A percentile compares a stretch with the other conserved stretches of the same genome.
These are phyloP conservation scores for Virgularia gustaviana DNA, from an alignment of 92 coral and sea anemone species.

Conservation along the genomic window DNA sequence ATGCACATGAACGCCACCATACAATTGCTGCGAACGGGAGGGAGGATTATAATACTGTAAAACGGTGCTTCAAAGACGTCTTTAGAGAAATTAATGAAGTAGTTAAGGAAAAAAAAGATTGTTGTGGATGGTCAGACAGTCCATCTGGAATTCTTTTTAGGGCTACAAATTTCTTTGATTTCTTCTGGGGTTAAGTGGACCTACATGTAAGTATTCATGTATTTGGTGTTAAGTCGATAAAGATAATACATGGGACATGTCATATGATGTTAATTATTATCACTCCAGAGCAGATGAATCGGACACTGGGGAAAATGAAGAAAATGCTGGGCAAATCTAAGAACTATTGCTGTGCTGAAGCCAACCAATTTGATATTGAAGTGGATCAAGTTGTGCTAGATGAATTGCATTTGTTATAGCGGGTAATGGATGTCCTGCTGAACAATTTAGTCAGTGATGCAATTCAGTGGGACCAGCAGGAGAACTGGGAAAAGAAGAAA, in stretches of 20 bases:
- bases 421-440: conserved; percentile 28
- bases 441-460: conserved; percentile 7
- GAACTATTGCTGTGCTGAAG: conserved; percentile 17
- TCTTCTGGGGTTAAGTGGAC: background rate
- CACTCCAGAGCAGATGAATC: background rate
- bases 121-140: background rate
- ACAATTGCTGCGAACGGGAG: too few relatives aligned
- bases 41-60: background rate
- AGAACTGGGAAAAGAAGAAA: conserved; percentile 21
- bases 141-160: too few relatives aligned
- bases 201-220: background rate
- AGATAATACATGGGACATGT: background rate
- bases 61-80: background rate
- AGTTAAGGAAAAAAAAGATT: background rate
- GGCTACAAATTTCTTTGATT: too few relatives aligned
- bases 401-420: conserved; percentile 30
- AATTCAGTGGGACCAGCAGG: background rate
- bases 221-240: background rate
- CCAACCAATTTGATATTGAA: conserved; percentile 26
- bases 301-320: background rate
- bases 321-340: conserved; percentile 11
- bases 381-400: conserved; percentile 46
- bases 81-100: too few relatives aligned
- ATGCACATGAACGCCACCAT: too few relatives aligned
- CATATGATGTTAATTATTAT: background rate